Evolutionary conservation across 2,888 invertebrate genomes (phyloP), one percentile per base, ranked within the genome.

Genomic region (Heliconius hortense): DNA sequence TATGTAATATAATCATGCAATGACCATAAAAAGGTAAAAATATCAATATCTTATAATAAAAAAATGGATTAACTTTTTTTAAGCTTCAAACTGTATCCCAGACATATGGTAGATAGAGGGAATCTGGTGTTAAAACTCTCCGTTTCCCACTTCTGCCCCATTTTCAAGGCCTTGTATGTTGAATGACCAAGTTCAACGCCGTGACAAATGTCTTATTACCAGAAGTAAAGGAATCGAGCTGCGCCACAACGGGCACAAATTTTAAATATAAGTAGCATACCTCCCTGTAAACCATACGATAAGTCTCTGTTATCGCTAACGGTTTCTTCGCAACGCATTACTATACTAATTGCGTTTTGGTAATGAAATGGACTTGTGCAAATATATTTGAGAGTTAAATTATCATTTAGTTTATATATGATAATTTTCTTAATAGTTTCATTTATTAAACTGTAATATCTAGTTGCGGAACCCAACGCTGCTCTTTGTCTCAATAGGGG

Each of bases 221-320:
- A 8, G 48, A 48, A 48, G 18, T 48, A 8, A n/a, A n/a, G 48
- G 0, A 18, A 48, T 48, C 48, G 2, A n/a, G 56, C 56, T 56
- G n/a, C n/a, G 21, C n/a, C 56, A 56, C n/a, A n/a, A 56, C n/a
- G 56, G n/a, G 10, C n/a, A 1, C 56, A 56, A 56, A 56, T 64
- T 64, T n/a, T 13, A 21, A 21, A 39, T 39, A 2, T 39, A 35
- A 26, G 59, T 10, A 13, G 13, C 78, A 53, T 79, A 21, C 80
- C 26, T 71, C 79, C 62, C 80, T 80, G 81, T 53, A 67, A 77
- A 79, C 78, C 79, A 64, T 75, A 76, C 80, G 78, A 81, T 81
- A 80, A 81, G 79, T 80, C 80, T 78, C 68, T 68, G 75, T 73
- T 78, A 78, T 78, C 79, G 76, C 69, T 78, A 79, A 78, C 76